phyloP scores from a whole-genome alignment of 2,888 invertebrate genomes.

The Palloptera scutellata region DNA sequence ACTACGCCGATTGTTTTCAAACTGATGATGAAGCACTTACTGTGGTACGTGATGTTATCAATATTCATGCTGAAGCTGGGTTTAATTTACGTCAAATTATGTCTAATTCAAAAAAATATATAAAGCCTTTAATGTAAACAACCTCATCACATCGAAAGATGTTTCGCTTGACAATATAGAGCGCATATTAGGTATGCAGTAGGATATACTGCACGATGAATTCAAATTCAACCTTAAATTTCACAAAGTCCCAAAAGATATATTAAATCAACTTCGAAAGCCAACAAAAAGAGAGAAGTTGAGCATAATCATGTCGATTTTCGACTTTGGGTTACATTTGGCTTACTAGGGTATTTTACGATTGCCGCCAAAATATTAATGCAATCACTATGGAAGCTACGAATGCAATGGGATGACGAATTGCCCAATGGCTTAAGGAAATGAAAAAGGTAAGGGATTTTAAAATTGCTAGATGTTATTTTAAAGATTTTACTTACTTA shows the following conservation, averaged over 20 bases:
- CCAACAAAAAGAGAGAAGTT: not conserved
- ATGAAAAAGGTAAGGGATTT: too few relatives aligned
- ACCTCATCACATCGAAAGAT: too few relatives aligned
- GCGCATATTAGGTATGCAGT: not conserved
- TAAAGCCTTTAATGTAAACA: too few relatives aligned
- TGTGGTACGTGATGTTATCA: constrained; percentile 24
- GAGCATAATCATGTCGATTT: not conserved
- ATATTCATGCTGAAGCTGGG: constrained; percentile 32
- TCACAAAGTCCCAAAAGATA: not conserved
- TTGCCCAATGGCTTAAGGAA: too few relatives aligned
- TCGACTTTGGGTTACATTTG: not conserved
- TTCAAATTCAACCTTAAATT: not conserved
- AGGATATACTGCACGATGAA: not conserved
- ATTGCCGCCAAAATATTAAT: too few relatives aligned
- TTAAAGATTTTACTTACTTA: too few relatives aligned
- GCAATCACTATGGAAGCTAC: too few relatives aligned
- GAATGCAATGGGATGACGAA: too few relatives aligned
- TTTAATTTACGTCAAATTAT: constrained; percentile 27
- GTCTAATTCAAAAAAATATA: constrained; percentile 25
- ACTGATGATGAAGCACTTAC: constrained; percentile 22
- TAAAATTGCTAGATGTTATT: too few relatives aligned
- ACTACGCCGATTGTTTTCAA: constrained; percentile 33
- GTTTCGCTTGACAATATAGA: not conserved
- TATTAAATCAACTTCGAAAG: not conserved
- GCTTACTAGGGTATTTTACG: too few relatives aligned